Conservation (phyloP, 2,797 vertebrate species). For the Halcyon chelicuti region DNA sequence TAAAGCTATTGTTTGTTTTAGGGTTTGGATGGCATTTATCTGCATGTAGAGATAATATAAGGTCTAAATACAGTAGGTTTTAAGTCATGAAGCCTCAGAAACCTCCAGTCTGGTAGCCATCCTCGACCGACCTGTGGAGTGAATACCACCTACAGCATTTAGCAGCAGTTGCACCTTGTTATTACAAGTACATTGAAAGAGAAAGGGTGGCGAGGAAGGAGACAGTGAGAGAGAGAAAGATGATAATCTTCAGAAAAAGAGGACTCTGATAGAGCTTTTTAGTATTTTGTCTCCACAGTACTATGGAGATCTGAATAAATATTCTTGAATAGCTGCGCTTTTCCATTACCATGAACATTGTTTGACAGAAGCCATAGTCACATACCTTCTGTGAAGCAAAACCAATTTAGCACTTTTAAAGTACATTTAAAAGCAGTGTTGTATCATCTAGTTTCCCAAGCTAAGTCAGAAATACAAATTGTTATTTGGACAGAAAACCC, state of each 20-base stretch:
- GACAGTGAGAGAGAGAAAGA: background rate
- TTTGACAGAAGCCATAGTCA: slow-evolving; percentile 1
- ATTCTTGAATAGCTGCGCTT: background rate
- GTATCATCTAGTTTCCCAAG: background rate
- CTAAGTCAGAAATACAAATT: background rate
- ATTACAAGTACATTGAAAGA: background rate
- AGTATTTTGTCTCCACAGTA: background rate
- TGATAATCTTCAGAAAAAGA: background rate
- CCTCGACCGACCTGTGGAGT: background rate
- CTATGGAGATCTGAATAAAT: background rate
- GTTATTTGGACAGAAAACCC: background rate
- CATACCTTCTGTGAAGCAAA: slow-evolving; percentile 16
- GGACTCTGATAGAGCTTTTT: background rate
- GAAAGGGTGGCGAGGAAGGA: background rate
- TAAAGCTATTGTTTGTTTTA: background rate
- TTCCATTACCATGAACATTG: background rate
- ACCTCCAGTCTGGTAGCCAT: background rate
- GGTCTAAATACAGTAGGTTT: background rate
- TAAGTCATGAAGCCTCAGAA: background rate
- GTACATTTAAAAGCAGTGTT: background rate
- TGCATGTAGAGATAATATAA: background rate
- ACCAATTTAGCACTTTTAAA: background rate
- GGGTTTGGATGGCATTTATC: background rate
- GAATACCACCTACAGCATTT: background rate
- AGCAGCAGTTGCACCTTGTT: background rate